These are phyloP conservation scores for Ursus arctos DNA, from an alignment of 2,113 vertebrate species.

Conservation along the genomic window DNA sequence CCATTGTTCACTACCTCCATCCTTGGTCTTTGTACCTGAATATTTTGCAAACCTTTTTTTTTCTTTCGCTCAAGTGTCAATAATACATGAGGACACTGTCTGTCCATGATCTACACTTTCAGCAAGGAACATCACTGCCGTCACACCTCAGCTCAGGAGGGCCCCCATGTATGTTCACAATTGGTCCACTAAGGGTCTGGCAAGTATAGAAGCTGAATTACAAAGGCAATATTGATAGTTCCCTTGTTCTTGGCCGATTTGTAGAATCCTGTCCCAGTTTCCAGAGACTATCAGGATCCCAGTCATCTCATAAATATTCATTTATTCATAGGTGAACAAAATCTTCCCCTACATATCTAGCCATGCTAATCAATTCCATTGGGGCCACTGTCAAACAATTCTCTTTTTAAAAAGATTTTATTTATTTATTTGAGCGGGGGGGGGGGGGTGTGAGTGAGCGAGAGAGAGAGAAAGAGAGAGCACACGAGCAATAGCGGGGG, in stretches of 20 bases:
- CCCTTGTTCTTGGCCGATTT: slow-evolving; percentile 1
- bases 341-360: background rate
- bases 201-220: slow-evolving; percentile 9
- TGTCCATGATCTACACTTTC: slow-evolving; percentile 51
- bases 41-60: background rate
- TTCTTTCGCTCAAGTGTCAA: background rate
- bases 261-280: slow-evolving; percentile 39
- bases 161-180: background rate
- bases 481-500: no score
- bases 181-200: background rate
- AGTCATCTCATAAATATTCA: slow-evolving; percentile 62
- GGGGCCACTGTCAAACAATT: background rate
- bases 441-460: background rate
- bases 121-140: slow-evolving; percentile 25
- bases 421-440: background rate
- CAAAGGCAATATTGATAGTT: slow-evolving; percentile 53
- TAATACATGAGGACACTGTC: slow-evolving; percentile 24
- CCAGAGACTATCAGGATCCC: slow-evolving; percentile 13
- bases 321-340: slow-evolving; percentile 47
- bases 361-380: slow-evolving; percentile 39
- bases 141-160: background rate
- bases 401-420: background rate
- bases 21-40: slow-evolving; percentile 18
- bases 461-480: background rate
- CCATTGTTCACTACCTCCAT: slow-evolving; percentile 53